These are phyloP conservation scores for Drosophila robusta DNA, from an alignment of 2,888 invertebrate genomes.

Conservation along the genomic window DNA sequence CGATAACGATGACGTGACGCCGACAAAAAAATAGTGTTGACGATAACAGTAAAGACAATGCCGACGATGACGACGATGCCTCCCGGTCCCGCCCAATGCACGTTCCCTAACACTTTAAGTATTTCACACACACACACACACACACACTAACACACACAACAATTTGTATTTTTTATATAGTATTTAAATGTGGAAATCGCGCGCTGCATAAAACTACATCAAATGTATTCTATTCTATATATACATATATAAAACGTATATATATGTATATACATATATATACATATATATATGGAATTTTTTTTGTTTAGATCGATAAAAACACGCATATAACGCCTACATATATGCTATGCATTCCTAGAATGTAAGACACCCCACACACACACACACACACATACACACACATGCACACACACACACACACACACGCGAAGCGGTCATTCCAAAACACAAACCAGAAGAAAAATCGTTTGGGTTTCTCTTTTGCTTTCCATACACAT, in stretches of 20 bases:
- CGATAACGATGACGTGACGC: neutral
- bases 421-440: slow-evolving; percentile 56
- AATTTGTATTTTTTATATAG: slow-evolving; percentile 78
- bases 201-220: slow-evolving; percentile 46
- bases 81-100: slow-evolving; percentile 48
- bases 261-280: slow-evolving; percentile 16
- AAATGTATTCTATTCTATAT: slow-evolving; percentile 65
- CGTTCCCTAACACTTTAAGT: slow-evolving; percentile 58
- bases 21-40: neutral
- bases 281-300: slow-evolving; percentile 22
- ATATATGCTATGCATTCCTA: slow-evolving; percentile 67
- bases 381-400: too few relatives aligned
- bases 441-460: slow-evolving; percentile 55
- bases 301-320: slow-evolving; percentile 46
- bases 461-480: slow-evolving; percentile 22
- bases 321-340: slow-evolving; percentile 33
- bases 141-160: slow-evolving; percentile 15
- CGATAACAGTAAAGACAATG: neutral
- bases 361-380: slow-evolving; percentile 45
- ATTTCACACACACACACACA: slow-evolving; percentile 39
- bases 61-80: slow-evolving; percentile 16
- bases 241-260: slow-evolving; percentile 13
- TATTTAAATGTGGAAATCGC: slow-evolving; percentile 61
- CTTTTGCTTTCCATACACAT: slow-evolving; percentile 8
- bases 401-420: too few relatives aligned